Base-by-base conservation (phyloP, 2,888 invertebrate genomes). In the Orchestes rusci region DNA sequence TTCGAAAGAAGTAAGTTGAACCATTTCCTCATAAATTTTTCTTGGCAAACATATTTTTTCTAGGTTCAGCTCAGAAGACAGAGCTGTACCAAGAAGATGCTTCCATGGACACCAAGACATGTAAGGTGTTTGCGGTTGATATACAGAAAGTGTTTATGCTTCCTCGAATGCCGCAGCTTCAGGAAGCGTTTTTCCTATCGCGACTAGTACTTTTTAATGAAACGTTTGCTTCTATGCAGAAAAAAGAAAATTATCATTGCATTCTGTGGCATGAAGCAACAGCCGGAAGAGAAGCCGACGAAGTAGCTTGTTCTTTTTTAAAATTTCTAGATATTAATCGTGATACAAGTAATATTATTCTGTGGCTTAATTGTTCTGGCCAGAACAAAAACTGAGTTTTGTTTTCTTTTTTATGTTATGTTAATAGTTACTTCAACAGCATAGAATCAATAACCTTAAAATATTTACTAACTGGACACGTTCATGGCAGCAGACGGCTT, bases 401-500 rank as follows among this genome's bases (percentile, higher is more conserved):
- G 31, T 30, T 30, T 12, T 30, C 31, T 5, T 30, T 12, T 30
- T 12, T 30, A 10, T 10, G 31, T 12, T 30, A 30, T 12, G 31
- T 30, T 10, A 30, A 30, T 30, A 30, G 10, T 30, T 7, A 30
- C 31, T 12, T 30, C 12, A 30, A 30, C 13, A 10, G n/a, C n/a
- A n/a, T n/a, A n/a, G 7, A 30, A 12, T 30, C 31, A 12, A 30
- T 30, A 30, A 30, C 31, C 12, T 30, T 30, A 30, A 38, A 44
- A 12, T 44, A 44, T 16, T 44, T 44, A 31, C 37, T 29, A 20
- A 36, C 34, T 10, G 44, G 44, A 10, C 39, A 37, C 30, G 1
- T 43, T 37, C 27, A 36, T 36, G 43, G 23, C 43, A 17, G 43
- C 43, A 3, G 44, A 44, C 13, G 12, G 20, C 17, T 39, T 39